Conservation (phyloP, 2,888 invertebrate genomes). For the Mylabris sibirica region DNA sequence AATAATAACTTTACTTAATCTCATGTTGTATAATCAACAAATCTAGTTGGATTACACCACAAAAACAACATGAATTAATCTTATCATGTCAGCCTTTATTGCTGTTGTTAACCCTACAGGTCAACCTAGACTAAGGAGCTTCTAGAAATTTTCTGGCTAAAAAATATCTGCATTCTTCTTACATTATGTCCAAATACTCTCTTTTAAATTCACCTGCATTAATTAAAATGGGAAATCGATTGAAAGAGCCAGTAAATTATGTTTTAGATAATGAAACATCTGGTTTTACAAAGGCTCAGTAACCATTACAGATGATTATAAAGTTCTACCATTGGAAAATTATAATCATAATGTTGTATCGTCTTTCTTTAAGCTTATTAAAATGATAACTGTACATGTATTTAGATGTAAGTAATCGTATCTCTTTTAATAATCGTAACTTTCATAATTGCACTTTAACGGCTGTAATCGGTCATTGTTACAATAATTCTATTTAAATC, state of each 20-base stretch:
- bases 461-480: constrained; percentile 14
- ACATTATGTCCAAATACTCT: neutral
- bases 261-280: neutral
- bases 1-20: neutral
- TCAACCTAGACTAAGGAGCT: neutral
- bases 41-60: neutral
- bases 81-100: neutral
- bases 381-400: neutral
- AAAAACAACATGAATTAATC: neutral
- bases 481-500: constrained; percentile 8
- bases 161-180: neutral
- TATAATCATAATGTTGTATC: neutral
- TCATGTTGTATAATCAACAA: neutral
- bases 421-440: constrained; percentile 3
- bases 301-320: neutral
- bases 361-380: neutral
- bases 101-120: neutral
- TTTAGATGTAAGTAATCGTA: neutral
- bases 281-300: neutral
- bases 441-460: constrained; percentile 14
- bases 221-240: neutral
- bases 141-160: neutral
- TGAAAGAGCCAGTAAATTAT: neutral
- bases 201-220: neutral
- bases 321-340: neutral